phyloP scores from a whole-genome alignment of 1,140 invertebrate species.

The Spodoptera litura region DNA sequence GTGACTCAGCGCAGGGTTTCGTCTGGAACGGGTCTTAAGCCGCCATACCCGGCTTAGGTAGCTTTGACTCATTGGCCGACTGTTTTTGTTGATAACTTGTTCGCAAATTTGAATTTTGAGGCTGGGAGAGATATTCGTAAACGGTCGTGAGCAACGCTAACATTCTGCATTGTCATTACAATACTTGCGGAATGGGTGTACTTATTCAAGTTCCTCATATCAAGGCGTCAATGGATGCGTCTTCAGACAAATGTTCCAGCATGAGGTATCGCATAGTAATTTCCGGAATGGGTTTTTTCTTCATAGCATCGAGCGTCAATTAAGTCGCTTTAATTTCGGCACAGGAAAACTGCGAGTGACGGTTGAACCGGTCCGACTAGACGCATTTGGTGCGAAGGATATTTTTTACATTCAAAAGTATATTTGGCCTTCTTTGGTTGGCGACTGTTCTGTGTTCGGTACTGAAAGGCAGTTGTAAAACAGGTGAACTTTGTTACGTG shows the following conservation, averaged over 20 bases:
- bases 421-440: conserved; percentile 52
- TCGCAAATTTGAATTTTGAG: neutral
- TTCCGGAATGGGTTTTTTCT: conserved; percentile 60
- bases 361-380: conserved; percentile 58
- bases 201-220: conserved; percentile 9
- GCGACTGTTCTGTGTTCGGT: conserved; percentile 24
- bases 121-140: neutral
- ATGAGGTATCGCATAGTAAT: conserved; percentile 59
- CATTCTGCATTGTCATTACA: conserved; percentile 11
- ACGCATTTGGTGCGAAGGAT: conserved; percentile 57
- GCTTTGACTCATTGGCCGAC: conserved; percentile 41
- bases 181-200: conserved; percentile 23
- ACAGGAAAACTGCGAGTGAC: conserved; percentile 59
- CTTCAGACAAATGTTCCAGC: conserved; percentile 30
- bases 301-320: conserved; percentile 51
- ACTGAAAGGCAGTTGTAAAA: conserved; percentile 44
- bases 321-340: conserved; percentile 63
- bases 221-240: conserved; percentile 37
- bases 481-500: conserved; percentile 46
- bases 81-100: conserved; percentile 34
- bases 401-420: conserved; percentile 57
- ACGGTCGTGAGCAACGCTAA: conserved; percentile 11
- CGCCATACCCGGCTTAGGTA: conserved; percentile 15
- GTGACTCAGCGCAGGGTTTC: conserved; percentile 56
- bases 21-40: conserved; percentile 45